Evolutionary conservation across 2,888 invertebrate genomes (phyloP).

Genomic region (Vandiemenella viatica): DNA sequence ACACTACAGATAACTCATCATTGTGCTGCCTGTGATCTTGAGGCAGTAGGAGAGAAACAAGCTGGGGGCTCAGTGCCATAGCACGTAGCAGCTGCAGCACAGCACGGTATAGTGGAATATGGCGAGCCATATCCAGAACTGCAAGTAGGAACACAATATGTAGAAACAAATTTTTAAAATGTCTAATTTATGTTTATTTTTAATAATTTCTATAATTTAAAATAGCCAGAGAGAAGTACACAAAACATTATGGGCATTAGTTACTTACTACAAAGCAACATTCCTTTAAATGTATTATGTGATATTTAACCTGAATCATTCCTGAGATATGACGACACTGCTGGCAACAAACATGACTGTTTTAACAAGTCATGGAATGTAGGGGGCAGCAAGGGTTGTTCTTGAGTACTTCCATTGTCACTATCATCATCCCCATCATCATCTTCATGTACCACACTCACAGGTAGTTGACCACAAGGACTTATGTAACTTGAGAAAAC

Average conservation of each 20-base stretch:
- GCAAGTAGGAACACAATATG: conserved; percentile 17
- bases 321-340: conserved; percentile 75
- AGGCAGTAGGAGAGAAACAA: conserved; percentile 49
- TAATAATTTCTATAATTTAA: too few species aligned
- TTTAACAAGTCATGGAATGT: conserved; percentile 62
- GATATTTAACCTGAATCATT: conserved; percentile 66
- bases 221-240: too few species aligned
- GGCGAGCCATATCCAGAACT: conserved; percentile 92
- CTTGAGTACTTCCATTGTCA: conserved; percentile 21
- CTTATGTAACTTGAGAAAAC: conserved; percentile 81
- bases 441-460: conserved; percentile 12
- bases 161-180: conserved; percentile 2
- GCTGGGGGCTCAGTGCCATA: conserved; percentile 42
- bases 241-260: too few species aligned
- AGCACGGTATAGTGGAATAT: conserved; percentile 82
- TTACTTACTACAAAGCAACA: too few species aligned
- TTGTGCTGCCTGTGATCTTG: conserved; percentile 24
- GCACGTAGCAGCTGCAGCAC: conserved; percentile 70
- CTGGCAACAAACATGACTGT: conserved; percentile 72
- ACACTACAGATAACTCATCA: conserved; percentile 49
- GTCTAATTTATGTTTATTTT: too few species aligned
- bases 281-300: too few species aligned
- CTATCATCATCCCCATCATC: conserved; percentile 9
- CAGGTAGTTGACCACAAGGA: conserved; percentile 32
- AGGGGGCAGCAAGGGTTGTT: conserved; percentile 40